A percentile compares a stretch with the other conserved stretches of the same genome.
Conservation (phyloP, 2,797 vertebrate species). For the Sitta carolinensis region DNA sequence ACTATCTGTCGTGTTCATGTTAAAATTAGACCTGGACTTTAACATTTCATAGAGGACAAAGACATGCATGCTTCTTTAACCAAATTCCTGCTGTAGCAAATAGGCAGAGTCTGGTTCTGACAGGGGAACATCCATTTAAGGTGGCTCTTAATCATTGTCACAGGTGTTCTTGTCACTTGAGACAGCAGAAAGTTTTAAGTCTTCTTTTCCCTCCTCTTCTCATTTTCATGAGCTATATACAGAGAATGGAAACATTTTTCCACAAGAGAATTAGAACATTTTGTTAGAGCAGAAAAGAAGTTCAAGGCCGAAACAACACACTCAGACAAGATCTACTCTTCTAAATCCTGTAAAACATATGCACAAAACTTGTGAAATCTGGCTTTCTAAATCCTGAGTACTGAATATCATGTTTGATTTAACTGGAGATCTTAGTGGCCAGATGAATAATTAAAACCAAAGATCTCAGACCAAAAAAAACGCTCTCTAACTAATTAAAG, state of each 20-base stretch:
- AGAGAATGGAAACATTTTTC: background rate
- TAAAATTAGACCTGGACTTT: conserved; percentile 25
- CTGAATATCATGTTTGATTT: background rate
- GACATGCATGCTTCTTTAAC: background rate
- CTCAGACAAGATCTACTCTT: background rate
- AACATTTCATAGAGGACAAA: conserved; percentile 40
- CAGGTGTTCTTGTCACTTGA: background rate
- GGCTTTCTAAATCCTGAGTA: background rate
- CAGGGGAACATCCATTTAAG: background rate
- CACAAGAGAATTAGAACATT: background rate
- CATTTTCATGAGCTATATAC: background rate
- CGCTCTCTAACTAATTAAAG: no score
- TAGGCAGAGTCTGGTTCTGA: background rate
- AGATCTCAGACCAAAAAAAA: no score
- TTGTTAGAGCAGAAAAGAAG: background rate
- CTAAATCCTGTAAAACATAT: background rate
- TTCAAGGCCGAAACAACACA: background rate
- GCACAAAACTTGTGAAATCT: background rate
- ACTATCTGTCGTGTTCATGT: background rate
- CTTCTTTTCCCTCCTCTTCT: background rate
- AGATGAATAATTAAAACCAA: no score
- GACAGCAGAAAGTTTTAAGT: background rate
- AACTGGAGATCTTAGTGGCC: background rate
- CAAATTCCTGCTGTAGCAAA: background rate
- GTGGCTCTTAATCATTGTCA: background rate